Evolutionary conservation across 2,888 invertebrate species (phyloP), one percentile per base, ranked within the genome.

Genomic region (Tetragonula carbonaria): DNA sequence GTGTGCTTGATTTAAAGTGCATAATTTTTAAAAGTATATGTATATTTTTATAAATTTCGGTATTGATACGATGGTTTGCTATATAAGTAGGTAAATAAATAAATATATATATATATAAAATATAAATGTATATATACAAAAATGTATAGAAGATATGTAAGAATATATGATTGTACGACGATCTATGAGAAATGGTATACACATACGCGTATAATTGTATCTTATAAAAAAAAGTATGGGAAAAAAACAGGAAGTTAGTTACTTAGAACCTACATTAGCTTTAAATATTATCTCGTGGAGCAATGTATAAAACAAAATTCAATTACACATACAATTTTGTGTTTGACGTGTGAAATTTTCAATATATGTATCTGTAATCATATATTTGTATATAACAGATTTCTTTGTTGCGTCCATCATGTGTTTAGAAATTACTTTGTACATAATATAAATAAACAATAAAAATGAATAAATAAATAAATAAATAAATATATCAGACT

Each of bases 31-130:
- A 86, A 88, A 77, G 85, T 88, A 82, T 88, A 80, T 86, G 88
- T 90, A 91, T 92, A 92, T 93, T 93, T 93, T 93, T 93, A 92
- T 93, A 93, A 91, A 91, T 93, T 93, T 90, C 90, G 87, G 91
- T 90, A 92, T 88, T 89, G 82, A 90, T 84, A 86, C 88, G 86
- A 90, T 89, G 82, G 88, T 86, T 83, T 86, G 72, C 74, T 81
- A 82, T 74, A 78, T 78, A 73, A 63, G 70, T 78, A 65, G 67
- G 33, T 63, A 71, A 16, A 80, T 85, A 80, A 67, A 84, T 74
- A 67, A 33, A 57, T 59, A 59, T 55, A 63, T 33, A 63, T 51
- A 62, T 51, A 45, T 33, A 72, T 21, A 55, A 55, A 51, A 73
- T 63, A 53, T 50, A 67, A 59, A 59, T 72, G 62, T 71, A 63